Conservation (phyloP, 2,113 vertebrate genomes). For the Nyctibius bracteatus region DNA sequence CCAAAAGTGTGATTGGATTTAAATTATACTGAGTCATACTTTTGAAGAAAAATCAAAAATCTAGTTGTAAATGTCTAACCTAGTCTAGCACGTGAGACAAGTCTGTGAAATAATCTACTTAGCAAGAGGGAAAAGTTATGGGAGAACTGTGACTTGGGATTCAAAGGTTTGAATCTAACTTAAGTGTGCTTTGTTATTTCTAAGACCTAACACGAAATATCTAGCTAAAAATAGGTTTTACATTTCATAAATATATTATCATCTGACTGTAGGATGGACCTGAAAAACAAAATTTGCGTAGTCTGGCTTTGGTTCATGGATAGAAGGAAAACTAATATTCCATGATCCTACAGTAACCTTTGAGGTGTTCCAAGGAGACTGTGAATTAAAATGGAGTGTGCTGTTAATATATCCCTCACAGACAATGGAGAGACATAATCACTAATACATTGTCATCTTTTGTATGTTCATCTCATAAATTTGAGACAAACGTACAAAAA, state of each 20-base stretch:
- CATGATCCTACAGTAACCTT: constrained; percentile 33
- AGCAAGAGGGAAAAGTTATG: not conserved
- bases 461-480: not conserved
- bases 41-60: not conserved
- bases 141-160: not conserved
- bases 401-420: constrained; percentile 41
- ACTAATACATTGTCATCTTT: not conserved
- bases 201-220: not conserved
- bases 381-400: constrained; percentile 22
- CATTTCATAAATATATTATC: not conserved
- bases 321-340: constrained; percentile 49
- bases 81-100: not conserved
- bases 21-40: accelerated
- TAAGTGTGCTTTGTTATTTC: not conserved
- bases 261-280: not conserved
- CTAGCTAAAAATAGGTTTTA: not conserved
- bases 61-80: not conserved
- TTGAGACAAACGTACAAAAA: not conserved
- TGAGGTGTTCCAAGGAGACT: constrained; percentile 38
- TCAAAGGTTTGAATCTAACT: not conserved
- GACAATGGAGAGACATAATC: constrained; percentile 19
- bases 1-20: not conserved
- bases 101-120: not conserved
- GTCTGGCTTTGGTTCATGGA: constrained; percentile 26
- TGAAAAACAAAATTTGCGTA: constrained; percentile 48